phyloP scores from a whole-genome alignment of 2,888 invertebrate species.

The Nezara viridula region DNA sequence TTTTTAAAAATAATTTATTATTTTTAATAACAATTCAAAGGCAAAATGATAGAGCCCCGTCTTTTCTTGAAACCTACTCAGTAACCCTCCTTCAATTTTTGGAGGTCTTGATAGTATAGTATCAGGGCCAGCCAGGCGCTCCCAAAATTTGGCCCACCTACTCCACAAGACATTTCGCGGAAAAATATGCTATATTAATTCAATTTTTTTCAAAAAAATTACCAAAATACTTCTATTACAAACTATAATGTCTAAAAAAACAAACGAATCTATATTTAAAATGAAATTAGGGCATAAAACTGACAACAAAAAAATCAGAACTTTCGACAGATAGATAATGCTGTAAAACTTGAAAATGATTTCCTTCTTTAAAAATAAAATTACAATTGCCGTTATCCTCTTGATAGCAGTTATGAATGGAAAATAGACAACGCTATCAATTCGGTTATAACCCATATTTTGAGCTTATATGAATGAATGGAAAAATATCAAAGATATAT shows the following conservation, averaged over 20 bases:
- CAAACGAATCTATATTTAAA: background rate
- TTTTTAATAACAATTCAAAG: background rate
- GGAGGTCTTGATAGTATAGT: constrained; percentile 51
- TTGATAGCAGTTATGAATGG: no score
- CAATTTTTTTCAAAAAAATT: background rate
- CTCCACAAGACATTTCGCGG: background rate
- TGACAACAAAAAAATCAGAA: no score
- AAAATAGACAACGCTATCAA: no score
- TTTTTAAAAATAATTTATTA: background rate
- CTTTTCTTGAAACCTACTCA: background rate
- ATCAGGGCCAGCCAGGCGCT: constrained; percentile 54
- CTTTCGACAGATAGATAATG: no score
- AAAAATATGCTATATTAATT: background rate
- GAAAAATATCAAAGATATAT: no score
- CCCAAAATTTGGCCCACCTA: constrained; percentile 50
- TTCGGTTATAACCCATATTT: no score
- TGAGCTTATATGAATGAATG: no score
- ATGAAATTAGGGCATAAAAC: background rate
- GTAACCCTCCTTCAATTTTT: constrained; percentile 51
- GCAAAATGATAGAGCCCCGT: background rate
- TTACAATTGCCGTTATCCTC: no score
- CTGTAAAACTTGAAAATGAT: no score
- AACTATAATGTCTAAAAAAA: background rate
- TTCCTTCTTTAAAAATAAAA: no score
- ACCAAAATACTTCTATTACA: background rate